Base-by-base conservation (phyloP, 2,888 invertebrate genomes). In the Diarsia dahlii region DNA sequence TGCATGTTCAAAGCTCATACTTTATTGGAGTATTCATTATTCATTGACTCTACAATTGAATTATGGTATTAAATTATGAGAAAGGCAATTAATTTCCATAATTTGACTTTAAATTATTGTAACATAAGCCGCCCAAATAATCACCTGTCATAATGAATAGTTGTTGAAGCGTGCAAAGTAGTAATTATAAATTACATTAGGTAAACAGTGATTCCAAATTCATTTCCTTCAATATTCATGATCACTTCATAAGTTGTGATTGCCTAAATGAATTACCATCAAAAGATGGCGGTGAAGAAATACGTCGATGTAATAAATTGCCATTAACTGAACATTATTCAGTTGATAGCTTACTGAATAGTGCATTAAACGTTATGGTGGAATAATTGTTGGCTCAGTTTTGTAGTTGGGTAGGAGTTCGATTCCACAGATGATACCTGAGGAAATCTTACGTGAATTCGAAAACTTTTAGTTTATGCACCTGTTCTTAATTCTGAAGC, bases 201-300 rank as follows among this genome's bases (percentile, higher is more conserved):
- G 20, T 34, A 60, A 71, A 34, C 34, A 39, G 20, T 34, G 52
- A 54, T 56, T 45, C 20, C 2, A 60, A 80, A 46, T 54, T 46
- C 18, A 34, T 12, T 54, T 5, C 12, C 46, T 34, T 68, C 34
- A 69, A 50, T 71, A 69, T 71, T 63, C 62, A 73, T 73, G 54
- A 81, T 18, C n/a, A 12, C 5, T 39, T 76, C 62, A 69, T 80
- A 23, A 54, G 56, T 69, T 20, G 45, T 65, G 46, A 65, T 23
- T 64, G n/a, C 28, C 28, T 58, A 74, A 75, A 65, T 39, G 10
- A 63, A 79, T 81, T 63, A 72, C 20, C 39, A 76, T 50, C 20
- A n/a, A 50, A 60, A 68, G 15, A 56, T 28, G 66, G 66, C 58
- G 52, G 60, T 74, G 64, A 72, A 39, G 10, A 46, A 39, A 58